Conservation (phyloP, 1,140 invertebrate genomes). For the Plectrocnemia conspersa region DNA sequence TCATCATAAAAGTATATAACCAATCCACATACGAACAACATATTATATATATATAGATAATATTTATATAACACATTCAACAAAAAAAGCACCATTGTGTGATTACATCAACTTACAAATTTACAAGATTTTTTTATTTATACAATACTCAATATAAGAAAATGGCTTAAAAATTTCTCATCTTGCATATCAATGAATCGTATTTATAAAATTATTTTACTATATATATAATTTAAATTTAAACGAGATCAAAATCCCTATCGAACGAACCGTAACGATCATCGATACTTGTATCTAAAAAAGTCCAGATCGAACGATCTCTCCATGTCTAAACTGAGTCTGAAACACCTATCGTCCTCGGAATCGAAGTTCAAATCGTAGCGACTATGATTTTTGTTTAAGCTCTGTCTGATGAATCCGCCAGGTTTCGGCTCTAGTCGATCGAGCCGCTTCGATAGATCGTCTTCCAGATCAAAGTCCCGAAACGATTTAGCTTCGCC, state of each 20-base stretch:
- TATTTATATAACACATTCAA: too few species aligned
- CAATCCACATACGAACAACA: too few species aligned
- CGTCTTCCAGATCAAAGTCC: slow-evolving; percentile 32
- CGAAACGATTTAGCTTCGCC: slow-evolving; percentile 26
- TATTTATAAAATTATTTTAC: too few species aligned
- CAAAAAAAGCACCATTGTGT: too few species aligned
- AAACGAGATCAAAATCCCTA: slow-evolving; percentile 34
- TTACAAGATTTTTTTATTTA: too few species aligned
- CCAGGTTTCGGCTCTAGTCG: slow-evolving; percentile 27
- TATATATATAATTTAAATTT: slow-evolving; percentile 15
- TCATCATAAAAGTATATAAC: too few species aligned
- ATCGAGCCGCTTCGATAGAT: slow-evolving; percentile 30
- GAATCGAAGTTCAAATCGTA: slow-evolving; percentile 34
- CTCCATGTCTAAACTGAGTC: slow-evolving; percentile 32
- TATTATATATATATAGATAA: too few species aligned
- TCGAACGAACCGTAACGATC: slow-evolving; percentile 33
- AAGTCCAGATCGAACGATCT: slow-evolving; percentile 32
- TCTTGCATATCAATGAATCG: too few species aligned
- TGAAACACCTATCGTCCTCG: slow-evolving; percentile 32
- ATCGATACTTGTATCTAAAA: slow-evolving; percentile 29
- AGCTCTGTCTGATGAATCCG: slow-evolving; percentile 19
- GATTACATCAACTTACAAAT: too few species aligned
- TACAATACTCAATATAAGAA: too few species aligned
- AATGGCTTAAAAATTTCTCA: too few species aligned
- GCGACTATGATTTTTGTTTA: slow-evolving; percentile 28